phyloP scores from a whole-genome alignment of 2,888 invertebrate species.

The Apamea anceps region DNA sequence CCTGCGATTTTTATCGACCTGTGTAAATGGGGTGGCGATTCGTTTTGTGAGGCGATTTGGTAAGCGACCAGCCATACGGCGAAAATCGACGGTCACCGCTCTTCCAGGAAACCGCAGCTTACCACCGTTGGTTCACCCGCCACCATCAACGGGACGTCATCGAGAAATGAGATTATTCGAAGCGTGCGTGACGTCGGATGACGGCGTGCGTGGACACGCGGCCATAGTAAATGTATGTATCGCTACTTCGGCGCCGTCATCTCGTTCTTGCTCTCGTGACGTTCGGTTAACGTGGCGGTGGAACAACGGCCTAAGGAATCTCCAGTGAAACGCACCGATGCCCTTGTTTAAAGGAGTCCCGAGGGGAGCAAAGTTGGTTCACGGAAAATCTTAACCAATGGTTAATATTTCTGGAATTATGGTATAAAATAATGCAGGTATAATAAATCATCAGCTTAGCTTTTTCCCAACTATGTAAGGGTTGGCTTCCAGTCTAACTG shows the following conservation, averaged over 20 bases:
- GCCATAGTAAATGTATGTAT: too few species aligned
- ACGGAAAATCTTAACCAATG: background rate
- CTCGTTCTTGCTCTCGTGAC: too few species aligned
- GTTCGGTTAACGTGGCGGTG: too few species aligned
- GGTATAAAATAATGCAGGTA: background rate
- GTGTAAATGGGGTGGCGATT: background rate
- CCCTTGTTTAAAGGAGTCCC: conserved; percentile 8
- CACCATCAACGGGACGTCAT: background rate
- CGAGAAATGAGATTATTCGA: background rate
- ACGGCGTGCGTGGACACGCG: background rate
- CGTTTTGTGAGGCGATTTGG: background rate
- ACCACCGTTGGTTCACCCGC: too few species aligned
- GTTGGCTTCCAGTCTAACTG: background rate
- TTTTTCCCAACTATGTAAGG: too few species aligned
- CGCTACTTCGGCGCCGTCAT: too few species aligned
- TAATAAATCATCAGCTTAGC: background rate
- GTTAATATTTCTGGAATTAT: background rate
- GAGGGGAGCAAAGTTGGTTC: background rate
- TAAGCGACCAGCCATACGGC: background rate
- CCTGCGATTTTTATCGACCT: background rate
- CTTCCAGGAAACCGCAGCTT: too few species aligned
- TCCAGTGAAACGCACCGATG: conserved; percentile 16
- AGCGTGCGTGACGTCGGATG: too few species aligned
- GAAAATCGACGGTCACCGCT: background rate
- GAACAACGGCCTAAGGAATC: background rate